Conservation (phyloP, 1,140 invertebrate species). For the Diorhabda elongata region DNA sequence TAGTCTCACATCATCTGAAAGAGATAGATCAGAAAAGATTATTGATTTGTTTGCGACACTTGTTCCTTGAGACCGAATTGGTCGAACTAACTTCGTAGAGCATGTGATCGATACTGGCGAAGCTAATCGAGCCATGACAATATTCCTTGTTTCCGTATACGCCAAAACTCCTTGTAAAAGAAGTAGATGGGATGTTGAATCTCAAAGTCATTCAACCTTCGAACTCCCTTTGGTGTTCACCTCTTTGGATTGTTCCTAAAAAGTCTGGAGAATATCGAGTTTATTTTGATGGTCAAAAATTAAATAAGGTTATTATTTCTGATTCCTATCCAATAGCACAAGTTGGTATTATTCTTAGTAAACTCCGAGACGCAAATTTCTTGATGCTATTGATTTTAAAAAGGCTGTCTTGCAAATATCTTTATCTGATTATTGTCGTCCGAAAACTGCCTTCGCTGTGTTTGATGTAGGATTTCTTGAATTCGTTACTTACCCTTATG, state of each 20-base stretch:
- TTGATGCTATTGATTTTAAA: conserved; percentile 35
- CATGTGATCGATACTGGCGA: conserved; percentile 14
- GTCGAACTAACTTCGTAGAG: conserved; percentile 6
- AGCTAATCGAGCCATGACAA: conserved; percentile 8
- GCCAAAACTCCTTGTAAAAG: not conserved
- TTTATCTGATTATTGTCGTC: not conserved
- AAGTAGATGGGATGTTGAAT: conserved; percentile 10
- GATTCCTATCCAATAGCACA: conserved; percentile 30
- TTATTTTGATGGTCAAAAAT: no score
- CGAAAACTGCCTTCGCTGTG: conserved; percentile 26
- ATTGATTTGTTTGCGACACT: not conserved
- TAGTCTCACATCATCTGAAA: no score
- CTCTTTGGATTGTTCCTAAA: no score
- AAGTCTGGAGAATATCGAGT: no score
- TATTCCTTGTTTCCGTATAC: conserved; percentile 10
- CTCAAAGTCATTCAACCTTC: conserved; percentile 13
- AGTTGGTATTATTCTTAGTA: no score
- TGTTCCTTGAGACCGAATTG: conserved; percentile 8
- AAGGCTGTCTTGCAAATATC: conserved; percentile 31
- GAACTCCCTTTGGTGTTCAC: no score
- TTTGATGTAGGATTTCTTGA: conserved; percentile 28
- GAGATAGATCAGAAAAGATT: no score
- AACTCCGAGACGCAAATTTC: conserved; percentile 25
- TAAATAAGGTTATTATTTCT: conserved; percentile 31
- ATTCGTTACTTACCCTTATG: conserved; percentile 41